These are phyloP conservation scores for Ephydatia muelleri DNA, from an alignment of 37 sponge, comb jelly and placozoan species.

Conservation along the genomic window DNA sequence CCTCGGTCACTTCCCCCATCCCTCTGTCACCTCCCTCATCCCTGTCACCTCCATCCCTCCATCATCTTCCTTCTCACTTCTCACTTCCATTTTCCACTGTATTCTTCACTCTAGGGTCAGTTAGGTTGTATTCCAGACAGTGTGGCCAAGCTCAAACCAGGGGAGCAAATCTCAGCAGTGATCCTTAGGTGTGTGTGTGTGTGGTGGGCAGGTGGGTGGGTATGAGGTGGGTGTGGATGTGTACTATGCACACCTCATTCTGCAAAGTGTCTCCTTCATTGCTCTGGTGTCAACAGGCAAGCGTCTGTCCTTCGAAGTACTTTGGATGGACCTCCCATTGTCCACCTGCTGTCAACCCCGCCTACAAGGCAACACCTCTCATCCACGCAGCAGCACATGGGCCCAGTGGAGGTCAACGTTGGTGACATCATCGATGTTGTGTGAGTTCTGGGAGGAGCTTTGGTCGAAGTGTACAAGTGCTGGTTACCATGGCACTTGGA, in stretches of 20 bases:
- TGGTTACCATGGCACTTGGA: no score
- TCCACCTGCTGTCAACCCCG: slow-evolving; percentile 14
- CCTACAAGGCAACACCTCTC: not conserved
- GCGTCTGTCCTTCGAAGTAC: slow-evolving; percentile 15
- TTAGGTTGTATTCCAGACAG: slow-evolving; percentile 11
- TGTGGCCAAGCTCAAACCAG: slow-evolving; percentile 32
- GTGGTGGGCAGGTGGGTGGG: not conserved
- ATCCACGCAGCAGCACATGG: not conserved
- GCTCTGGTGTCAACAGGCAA: not conserved
- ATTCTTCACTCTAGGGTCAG: slow-evolving; percentile 51
- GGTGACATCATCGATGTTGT: slow-evolving; percentile 57
- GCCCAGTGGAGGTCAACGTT: not conserved
- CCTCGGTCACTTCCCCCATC: no score
- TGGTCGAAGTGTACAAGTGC: no score
- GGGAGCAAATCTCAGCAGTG: slow-evolving; percentile 5
- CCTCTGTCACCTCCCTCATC: not conserved
- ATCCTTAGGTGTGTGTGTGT: slow-evolving; percentile 20
- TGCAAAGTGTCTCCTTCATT: not conserved
- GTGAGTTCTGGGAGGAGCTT: slow-evolving; percentile 24
- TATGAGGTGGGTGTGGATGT: not conserved
- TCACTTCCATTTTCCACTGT: not conserved
- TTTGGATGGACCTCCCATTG: slow-evolving; percentile 2
- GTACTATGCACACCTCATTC: not conserved
- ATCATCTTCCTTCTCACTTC: not conserved
- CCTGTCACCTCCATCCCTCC: not conserved